These are phyloP conservation scores for Acanthisitta chloris DNA, from an alignment of 2,113 vertebrate genomes.

Conservation along the genomic window DNA sequence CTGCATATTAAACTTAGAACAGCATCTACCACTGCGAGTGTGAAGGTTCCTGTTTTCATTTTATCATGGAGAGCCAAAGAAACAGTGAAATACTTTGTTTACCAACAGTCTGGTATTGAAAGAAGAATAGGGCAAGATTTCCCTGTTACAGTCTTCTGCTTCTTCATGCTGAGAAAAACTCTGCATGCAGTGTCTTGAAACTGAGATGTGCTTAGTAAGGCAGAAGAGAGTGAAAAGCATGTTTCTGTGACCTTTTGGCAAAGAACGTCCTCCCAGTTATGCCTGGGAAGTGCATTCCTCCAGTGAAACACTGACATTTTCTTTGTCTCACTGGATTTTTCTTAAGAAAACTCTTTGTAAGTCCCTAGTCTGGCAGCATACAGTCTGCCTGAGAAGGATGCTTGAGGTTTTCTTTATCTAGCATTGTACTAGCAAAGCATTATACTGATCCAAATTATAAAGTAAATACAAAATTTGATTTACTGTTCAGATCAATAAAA, in stretches of 20 bases:
- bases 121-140: not conserved
- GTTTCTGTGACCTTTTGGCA: not conserved
- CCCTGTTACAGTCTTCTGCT: not conserved
- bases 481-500: not conserved
- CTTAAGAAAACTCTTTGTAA: not conserved
- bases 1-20: fast-evolving
- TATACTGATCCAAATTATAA: not conserved
- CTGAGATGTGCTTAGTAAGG: not conserved
- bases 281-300: not conserved
- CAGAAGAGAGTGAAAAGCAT: not conserved
- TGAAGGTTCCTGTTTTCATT: not conserved
- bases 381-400: not conserved
- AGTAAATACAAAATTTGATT: not conserved
- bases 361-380: not conserved
- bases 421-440: not conserved
- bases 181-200: not conserved
- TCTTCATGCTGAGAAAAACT: not conserved
- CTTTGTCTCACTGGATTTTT: not conserved
- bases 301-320: not conserved
- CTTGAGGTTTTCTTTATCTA: not conserved
- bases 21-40: not conserved
- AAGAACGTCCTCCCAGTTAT: not conserved
- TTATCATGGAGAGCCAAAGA: not conserved
- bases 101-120: not conserved
- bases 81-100: not conserved